These are phyloP conservation scores for Chloroceryle aenea DNA, from an alignment of 2,113 vertebrate species.

Conservation along the genomic window DNA sequence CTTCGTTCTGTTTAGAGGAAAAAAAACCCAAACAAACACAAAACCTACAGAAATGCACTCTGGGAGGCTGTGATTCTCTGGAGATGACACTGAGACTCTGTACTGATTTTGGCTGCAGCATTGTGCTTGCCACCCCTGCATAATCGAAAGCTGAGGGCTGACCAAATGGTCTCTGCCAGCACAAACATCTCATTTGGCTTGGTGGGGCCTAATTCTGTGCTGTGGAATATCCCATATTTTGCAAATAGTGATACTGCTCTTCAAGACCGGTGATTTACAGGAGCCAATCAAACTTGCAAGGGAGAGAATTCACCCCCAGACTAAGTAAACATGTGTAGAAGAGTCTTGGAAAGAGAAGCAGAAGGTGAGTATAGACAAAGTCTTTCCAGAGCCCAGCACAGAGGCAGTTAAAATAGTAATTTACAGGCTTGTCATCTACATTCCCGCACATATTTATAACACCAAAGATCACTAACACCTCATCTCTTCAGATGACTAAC, in stretches of 20 bases:
- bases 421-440: background rate
- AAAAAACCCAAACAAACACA: background rate
- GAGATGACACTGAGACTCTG: background rate
- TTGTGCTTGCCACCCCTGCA: background rate
- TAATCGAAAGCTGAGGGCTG: rapidly evolving
- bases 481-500: background rate
- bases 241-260: background rate
- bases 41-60: background rate
- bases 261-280: background rate
- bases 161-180: background rate
- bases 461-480: background rate
- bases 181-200: background rate
- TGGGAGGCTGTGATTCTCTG: background rate
- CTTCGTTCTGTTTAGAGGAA: background rate
- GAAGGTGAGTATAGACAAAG: background rate
- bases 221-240: background rate
- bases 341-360: background rate
- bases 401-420: background rate
- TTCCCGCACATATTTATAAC: background rate
- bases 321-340: background rate
- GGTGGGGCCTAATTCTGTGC: background rate
- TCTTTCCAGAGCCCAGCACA: background rate
- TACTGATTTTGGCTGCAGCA: background rate
- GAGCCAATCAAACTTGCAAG: rapidly evolving
- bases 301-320: background rate